Evolutionary conservation across 2,797 vertebrate genomes (phyloP).

Genomic region (Arnoldichthys spilopterus): DNA sequence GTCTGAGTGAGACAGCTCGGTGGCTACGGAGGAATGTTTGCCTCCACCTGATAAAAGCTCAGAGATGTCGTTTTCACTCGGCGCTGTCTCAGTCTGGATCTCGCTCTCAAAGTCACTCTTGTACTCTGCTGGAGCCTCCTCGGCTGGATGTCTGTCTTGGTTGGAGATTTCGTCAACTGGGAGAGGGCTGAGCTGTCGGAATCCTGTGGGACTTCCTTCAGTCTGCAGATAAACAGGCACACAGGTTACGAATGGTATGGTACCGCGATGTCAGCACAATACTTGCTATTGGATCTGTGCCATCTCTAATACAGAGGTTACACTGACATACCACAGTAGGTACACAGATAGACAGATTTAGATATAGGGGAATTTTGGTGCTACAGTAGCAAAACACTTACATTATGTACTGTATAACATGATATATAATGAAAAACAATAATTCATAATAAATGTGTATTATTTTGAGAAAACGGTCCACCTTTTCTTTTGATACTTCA

Average conservation of each 20-base stretch:
- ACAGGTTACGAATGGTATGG: neutral
- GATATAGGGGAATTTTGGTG: neutral
- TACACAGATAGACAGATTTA: neutral
- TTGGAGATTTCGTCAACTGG: neutral
- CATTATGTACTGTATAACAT: too few relatives aligned
- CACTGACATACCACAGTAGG: neutral
- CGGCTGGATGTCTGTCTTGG: neutral
- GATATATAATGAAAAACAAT: too few relatives aligned
- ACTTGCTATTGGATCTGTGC: too few relatives aligned
- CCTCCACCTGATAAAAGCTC: conserved; percentile 70
- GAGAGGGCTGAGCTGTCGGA: neutral
- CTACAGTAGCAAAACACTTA: neutral
- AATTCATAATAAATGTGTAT: neutral
- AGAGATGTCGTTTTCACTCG: conserved; percentile 70
- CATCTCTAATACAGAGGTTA: too few relatives aligned
- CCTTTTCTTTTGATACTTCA: conserved; percentile 54
- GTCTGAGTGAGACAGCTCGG: conserved; percentile 50
- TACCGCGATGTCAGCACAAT: neutral
- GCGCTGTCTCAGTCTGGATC: conserved; percentile 43
- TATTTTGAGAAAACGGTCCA: conserved; percentile 42
- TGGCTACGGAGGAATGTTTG: conserved; percentile 43
- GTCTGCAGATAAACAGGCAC: neutral
- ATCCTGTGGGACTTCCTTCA: neutral
- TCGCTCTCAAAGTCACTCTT: conserved; percentile 71
- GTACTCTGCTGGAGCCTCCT: conserved; percentile 52